phyloP scores from a whole-genome alignment of 2,797 vertebrate species.

The Salmo trutta region DNA sequence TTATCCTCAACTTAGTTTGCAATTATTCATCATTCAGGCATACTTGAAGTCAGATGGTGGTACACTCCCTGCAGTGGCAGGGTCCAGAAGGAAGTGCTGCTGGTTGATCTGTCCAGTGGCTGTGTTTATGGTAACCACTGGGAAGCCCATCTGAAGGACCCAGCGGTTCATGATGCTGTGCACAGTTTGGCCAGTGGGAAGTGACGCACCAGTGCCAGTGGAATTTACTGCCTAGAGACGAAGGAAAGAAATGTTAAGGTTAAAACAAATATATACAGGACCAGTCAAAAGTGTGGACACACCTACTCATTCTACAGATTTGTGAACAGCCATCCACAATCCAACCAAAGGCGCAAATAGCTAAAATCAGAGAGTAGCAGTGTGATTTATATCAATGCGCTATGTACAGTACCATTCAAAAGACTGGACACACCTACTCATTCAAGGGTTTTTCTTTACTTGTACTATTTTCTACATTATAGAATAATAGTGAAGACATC shows the following conservation, averaged over 20 bases:
- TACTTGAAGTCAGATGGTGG: slow-evolving; percentile 79
- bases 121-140: slow-evolving; percentile 83
- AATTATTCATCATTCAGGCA: slow-evolving; percentile 23
- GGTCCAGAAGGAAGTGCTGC: slow-evolving; percentile 87
- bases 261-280: no score
- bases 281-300: no score
- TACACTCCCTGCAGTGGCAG: slow-evolving; percentile 60
- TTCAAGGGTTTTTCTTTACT: no score
- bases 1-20: neutral
- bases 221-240: slow-evolving; percentile 65
- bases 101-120: slow-evolving; percentile 62
- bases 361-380: no score
- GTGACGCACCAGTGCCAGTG: fast-evolving
- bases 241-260: neutral
- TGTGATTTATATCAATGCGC: no score
- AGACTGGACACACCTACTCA: no score
- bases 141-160: slow-evolving; percentile 96
- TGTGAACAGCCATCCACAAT: no score
- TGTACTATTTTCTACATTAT: no score
- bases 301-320: no score
- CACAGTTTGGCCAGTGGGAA: slow-evolving; percentile 55
- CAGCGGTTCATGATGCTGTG: slow-evolving; percentile 88
- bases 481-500: no score
- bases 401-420: no score
- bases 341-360: no score